Conservation (phyloP, 1,140 invertebrate species). For the Drosophila mauritiana region DNA sequence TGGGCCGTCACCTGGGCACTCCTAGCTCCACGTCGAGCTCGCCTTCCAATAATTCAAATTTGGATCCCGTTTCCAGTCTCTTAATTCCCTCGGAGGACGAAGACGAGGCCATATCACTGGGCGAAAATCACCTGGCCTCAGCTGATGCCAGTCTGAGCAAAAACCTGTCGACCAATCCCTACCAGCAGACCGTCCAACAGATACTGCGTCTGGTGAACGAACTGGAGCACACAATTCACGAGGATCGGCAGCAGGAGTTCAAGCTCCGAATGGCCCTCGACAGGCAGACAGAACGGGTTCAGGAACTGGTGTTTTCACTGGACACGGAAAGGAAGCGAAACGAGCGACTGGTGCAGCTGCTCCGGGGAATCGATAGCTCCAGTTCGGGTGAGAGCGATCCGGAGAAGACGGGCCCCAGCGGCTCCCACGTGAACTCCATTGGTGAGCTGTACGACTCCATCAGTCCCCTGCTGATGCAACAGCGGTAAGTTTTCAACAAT, state of each 20-base stretch:
- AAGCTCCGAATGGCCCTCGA: conserved; percentile 67
- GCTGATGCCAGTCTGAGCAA: conserved; percentile 15
- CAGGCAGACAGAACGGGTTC: conserved; percentile 52
- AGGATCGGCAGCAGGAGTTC: conserved; percentile 74
- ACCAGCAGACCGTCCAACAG: conserved; percentile 48
- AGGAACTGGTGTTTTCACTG: conserved; percentile 65
- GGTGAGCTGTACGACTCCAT: conserved; percentile 55
- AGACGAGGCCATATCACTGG: not conserved
- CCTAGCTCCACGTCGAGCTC: not conserved
- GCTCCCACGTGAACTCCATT: conserved; percentile 11
- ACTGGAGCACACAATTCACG: conserved; percentile 67
- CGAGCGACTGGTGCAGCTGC: conserved; percentile 58
- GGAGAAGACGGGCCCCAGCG: conserved; percentile 5
- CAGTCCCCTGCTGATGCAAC: conserved; percentile 78
- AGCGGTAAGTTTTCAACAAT: conserved; percentile 55
- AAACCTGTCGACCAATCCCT: conserved; percentile 12
- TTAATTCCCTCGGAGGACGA: conserved; percentile 5
- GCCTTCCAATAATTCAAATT: not conserved
- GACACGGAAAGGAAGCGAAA: conserved; percentile 66
- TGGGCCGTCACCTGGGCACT: not conserved
- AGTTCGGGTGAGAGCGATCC: conserved; percentile 42
- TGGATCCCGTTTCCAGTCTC: not conserved
- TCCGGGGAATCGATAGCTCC: conserved; percentile 48
- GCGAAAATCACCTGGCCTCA: conserved; percentile 1
- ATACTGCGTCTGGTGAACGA: conserved; percentile 63